A percentile compares a stretch with the other conserved stretches of the same genome.
phyloP scores from a whole-genome alignment of 2,797 vertebrate genomes.

The Syngnathus rostellatus region DNA sequence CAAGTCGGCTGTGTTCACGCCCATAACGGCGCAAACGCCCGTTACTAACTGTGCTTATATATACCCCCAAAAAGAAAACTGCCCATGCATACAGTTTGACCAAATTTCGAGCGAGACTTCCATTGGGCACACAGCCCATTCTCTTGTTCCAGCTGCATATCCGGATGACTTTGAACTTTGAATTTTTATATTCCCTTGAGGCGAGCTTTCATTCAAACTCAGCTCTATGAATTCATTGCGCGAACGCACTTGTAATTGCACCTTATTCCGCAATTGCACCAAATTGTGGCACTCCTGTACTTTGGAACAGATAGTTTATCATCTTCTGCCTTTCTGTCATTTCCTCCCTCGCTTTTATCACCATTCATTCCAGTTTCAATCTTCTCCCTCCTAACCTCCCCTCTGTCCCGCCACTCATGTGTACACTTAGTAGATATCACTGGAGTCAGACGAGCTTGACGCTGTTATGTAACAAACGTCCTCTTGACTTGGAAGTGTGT shows the following conservation, averaged over 20 bases:
- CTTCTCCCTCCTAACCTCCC: slow-evolving; percentile 10
- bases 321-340: not conserved
- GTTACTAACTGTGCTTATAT: too few species aligned
- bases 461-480: slow-evolving; percentile 56
- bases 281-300: not conserved
- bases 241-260: not conserved
- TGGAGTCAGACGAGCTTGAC: slow-evolving; percentile 38
- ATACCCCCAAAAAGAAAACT: too few species aligned
- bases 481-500: slow-evolving; percentile 60
- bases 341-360: slow-evolving; percentile 17
- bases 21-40: too few species aligned
- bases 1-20: too few species aligned
- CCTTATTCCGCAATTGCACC: not conserved
- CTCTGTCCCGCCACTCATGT: not conserved
- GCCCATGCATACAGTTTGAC: too few species aligned
- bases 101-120: too few species aligned
- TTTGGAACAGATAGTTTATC: not conserved
- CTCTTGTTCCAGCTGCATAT: too few species aligned
- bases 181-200: too few species aligned
- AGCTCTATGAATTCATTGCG: not conserved
- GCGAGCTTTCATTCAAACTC: too few species aligned
- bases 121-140: too few species aligned
- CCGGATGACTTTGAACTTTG: too few species aligned
- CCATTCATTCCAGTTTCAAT: slow-evolving; percentile 27
- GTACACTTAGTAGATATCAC: slow-evolving; percentile 17